These are phyloP conservation scores for Gopherus flavomarginatus DNA, from an alignment of 2,113 vertebrate genomes.

Conservation along the genomic window DNA sequence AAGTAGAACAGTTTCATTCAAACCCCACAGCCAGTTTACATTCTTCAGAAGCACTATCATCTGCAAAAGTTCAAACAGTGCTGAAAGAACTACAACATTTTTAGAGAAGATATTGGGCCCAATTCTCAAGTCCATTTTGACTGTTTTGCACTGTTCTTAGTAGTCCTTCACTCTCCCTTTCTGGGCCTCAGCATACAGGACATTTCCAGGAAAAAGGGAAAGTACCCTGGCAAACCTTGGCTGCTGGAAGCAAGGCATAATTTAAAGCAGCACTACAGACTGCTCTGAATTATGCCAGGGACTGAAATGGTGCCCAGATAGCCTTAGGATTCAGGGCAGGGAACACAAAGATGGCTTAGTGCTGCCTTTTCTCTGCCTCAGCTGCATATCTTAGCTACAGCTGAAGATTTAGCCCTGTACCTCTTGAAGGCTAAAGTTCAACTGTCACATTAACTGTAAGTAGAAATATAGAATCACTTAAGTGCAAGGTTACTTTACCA, in stretches of 20 bases:
- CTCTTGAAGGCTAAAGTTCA: background rate
- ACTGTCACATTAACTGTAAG: background rate
- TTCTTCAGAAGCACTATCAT: background rate
- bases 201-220: background rate
- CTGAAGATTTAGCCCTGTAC: background rate
- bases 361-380: background rate
- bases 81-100: background rate
- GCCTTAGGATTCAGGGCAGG: background rate
- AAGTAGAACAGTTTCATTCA: background rate
- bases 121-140: background rate
- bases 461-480: background rate
- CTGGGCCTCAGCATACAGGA: background rate
- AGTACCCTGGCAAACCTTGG: background rate
- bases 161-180: background rate
- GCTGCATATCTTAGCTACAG: background rate
- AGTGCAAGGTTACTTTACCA: constrained; percentile 82
- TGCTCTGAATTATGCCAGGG: background rate
- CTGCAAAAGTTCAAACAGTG: background rate
- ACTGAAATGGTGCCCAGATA: background rate
- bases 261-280: background rate
- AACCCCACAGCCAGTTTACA: background rate
- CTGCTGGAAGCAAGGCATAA: constrained; percentile 1
- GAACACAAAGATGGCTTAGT: background rate
- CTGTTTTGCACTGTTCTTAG: background rate
- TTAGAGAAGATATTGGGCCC: background rate